These are phyloP conservation scores for Endomychus coccineus DNA, from an alignment of 2,888 invertebrate species.

Conservation along the genomic window DNA sequence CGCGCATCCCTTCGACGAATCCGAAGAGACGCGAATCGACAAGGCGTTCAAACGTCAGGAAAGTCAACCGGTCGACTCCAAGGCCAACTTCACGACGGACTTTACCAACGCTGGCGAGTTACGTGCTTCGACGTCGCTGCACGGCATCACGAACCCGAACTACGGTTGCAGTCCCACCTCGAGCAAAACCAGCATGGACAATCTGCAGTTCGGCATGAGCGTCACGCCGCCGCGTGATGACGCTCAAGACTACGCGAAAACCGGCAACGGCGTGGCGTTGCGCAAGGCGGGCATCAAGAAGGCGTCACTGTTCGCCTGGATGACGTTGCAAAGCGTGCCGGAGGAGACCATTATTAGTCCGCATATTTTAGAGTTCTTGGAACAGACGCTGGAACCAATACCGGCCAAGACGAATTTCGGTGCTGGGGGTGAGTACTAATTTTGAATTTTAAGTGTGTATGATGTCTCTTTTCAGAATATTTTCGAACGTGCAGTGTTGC, in stretches of 20 bases:
- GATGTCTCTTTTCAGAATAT: too few relatives aligned
- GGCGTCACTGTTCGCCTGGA: conserved; percentile 88
- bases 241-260: conserved; percentile 5
- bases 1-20: conserved; percentile 24
- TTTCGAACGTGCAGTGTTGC: too few relatives aligned
- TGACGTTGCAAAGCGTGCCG: conserved; percentile 93
- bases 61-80: conserved; percentile 21
- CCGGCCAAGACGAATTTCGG: conserved; percentile 48
- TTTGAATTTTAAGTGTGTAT: neutral
- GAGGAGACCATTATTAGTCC: conserved; percentile 97
- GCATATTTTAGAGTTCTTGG: conserved; percentile 92
- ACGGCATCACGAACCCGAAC: conserved; percentile 43
- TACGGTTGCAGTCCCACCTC: conserved; percentile 28
- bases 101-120: conserved; percentile 22
- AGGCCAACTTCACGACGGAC: conserved; percentile 16
- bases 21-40: conserved; percentile 39
- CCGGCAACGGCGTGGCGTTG: neutral
- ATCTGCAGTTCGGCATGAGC: conserved; percentile 15
- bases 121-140: conserved; percentile 32
- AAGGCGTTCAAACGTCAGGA: conserved; percentile 39
- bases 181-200: conserved; percentile 2
- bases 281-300: conserved; percentile 60
- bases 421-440: conserved; percentile 20
- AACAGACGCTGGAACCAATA: conserved; percentile 94
- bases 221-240: conserved; percentile 26